These are phyloP conservation scores for Berghia stephanieae DNA, from an alignment of 1,140 invertebrate genomes.

Conservation along the genomic window DNA sequence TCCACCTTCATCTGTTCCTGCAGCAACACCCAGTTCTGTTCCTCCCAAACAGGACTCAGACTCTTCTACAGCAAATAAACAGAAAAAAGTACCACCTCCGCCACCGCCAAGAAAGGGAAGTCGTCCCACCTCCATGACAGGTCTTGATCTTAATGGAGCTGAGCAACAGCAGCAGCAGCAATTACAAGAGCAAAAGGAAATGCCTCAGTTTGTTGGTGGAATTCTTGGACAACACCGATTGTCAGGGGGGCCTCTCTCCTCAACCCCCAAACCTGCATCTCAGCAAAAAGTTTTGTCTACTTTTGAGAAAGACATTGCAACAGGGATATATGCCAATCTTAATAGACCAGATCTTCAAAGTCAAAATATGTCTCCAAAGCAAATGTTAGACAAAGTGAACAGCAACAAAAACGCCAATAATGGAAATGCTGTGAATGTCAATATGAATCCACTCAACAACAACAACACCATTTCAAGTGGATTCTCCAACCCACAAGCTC, in stretches of 20 bases:
- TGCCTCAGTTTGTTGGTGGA: slow-evolving; percentile 33
- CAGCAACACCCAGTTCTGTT: not conserved
- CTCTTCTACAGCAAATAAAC: not conserved
- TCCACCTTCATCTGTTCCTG: not conserved
- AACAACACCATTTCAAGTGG: no score
- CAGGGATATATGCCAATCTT: slow-evolving; percentile 42
- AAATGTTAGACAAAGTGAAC: slow-evolving; percentile 23
- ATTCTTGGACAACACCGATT: slow-evolving; percentile 25
- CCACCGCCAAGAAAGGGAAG: slow-evolving; percentile 46
- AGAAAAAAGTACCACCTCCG: slow-evolving; percentile 42
- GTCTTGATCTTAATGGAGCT: not conserved
- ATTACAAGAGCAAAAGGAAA: not conserved
- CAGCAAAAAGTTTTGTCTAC: slow-evolving; percentile 36
- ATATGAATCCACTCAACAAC: no score
- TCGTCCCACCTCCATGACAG: slow-evolving; percentile 15
- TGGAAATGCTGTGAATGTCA: no score
- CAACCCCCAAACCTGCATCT: slow-evolving; percentile 37
- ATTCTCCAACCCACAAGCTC: no score
- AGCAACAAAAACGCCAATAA: not conserved
- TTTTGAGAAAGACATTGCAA: slow-evolving; percentile 41
- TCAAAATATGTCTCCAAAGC: slow-evolving; percentile 30
- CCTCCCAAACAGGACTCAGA: not conserved
- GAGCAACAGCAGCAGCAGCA: not conserved
- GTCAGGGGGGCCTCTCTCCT: slow-evolving; percentile 33
- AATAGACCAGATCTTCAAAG: slow-evolving; percentile 38